Evolutionary conservation across 1,140 invertebrate species (phyloP), one percentile per base, ranked within the genome.

Genomic region (Solenopsis fugax): DNA sequence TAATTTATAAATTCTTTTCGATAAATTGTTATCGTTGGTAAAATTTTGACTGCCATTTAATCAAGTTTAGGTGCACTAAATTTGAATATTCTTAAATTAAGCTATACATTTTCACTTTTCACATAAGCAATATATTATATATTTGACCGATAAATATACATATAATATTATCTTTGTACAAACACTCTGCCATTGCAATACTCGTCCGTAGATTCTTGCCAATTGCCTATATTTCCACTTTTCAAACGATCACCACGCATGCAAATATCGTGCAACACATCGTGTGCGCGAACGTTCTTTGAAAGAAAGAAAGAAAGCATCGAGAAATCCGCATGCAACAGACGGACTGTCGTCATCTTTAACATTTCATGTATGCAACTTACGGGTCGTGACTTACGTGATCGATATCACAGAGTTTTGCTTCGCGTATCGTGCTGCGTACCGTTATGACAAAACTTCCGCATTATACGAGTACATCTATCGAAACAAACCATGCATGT

Each of bases 311-410:
- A 81, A 52, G 45, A 86, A 71, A 73, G 78, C 50, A 41, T 54
- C 67, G 78, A 60, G 69, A 82, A 84, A 84, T 73, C 54, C 13
- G 67, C 80, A 62, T 84, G 80, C 69, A 84, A 85, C 67, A 72
- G 56, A 77, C 24, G 12, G 86, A 76, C 65, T 77, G 86, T 69
- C 75, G 81, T 75, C 81, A 21, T 75, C 87, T 77, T 88, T 89
- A 88, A 88, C 64, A 69, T 89, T 88, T 89, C 54, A 88, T 89
- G 71, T 45, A 56, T 50, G 37, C 58, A 45, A 78, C 65, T 62
- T 71, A 62, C 62, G 34, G 73, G 65, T 52, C 71, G 52, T 65
- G 85, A 76, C 76, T 87, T 82, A 58, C 37, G 48, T 50, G 82
- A 72, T 88, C 88, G 37, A 88, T 88, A 86, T 54, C 69, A 58